These are phyloP conservation scores for Anoplophora glabripennis DNA, from an alignment of 1,140 invertebrate genomes.

Conservation along the genomic window DNA sequence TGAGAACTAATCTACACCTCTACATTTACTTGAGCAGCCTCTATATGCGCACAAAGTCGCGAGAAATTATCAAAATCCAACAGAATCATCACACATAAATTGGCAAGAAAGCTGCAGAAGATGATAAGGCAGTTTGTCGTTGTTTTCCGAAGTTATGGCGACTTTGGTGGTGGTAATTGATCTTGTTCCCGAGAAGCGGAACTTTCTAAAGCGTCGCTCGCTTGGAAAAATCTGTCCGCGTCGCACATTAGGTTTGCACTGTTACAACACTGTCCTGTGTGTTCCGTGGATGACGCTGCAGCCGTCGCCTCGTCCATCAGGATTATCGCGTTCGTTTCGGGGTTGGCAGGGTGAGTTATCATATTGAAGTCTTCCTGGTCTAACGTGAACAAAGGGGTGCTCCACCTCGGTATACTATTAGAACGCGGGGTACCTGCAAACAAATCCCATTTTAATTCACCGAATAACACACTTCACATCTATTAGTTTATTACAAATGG, in stretches of 20 bases:
- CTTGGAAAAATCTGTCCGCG: slow-evolving; percentile 48
- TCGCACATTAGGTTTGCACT: slow-evolving; percentile 47
- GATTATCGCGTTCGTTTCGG: slow-evolving; percentile 65
- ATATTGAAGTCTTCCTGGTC: slow-evolving; percentile 94
- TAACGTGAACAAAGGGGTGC: slow-evolving; percentile 78
- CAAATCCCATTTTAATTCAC: background rate
- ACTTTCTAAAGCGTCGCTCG: slow-evolving; percentile 39
- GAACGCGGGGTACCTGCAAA: slow-evolving; percentile 52
- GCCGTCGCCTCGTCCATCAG: slow-evolving; percentile 68
- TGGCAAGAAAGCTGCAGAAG: slow-evolving; percentile 43
- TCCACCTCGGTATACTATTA: slow-evolving; percentile 79
- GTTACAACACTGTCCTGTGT: slow-evolving; percentile 42
- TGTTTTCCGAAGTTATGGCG: slow-evolving; percentile 30
- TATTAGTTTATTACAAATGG: no score
- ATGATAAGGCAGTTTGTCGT: slow-evolving; percentile 44
- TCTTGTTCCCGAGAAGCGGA: slow-evolving; percentile 31
- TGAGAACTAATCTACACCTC: slow-evolving; percentile 21
- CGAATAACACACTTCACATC: no score
- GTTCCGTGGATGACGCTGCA: slow-evolving; percentile 31
- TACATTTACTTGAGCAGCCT: slow-evolving; percentile 26
- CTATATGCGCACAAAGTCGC: slow-evolving; percentile 19
- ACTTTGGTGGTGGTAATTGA: slow-evolving; percentile 32
- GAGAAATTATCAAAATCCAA: slow-evolving; percentile 40
- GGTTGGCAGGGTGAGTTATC: slow-evolving; percentile 69
- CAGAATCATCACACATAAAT: slow-evolving; percentile 43